phyloP scores from a whole-genome alignment of 2,888 invertebrate genomes.

The Timema podura region DNA sequence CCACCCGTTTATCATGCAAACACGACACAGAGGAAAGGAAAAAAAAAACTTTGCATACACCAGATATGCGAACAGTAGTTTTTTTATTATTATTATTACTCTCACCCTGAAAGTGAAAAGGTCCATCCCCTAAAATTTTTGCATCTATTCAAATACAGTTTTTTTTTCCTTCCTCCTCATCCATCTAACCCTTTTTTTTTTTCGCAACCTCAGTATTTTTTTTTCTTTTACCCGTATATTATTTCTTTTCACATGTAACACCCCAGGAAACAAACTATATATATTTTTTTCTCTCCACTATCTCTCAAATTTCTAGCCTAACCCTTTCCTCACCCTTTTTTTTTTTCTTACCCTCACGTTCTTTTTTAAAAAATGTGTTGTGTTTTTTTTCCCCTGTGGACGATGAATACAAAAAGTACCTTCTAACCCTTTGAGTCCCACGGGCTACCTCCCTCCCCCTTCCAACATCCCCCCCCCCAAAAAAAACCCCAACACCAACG shows the following conservation, averaged over 20 bases:
- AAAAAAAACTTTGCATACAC: constrained; percentile 17
- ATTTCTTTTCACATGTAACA: constrained; percentile 16
- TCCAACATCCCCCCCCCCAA: too few species aligned
- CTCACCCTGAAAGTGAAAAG: constrained; percentile 1
- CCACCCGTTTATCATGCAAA: constrained; percentile 15
- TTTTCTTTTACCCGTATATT: neutral
- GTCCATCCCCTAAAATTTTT: constrained; percentile 15
- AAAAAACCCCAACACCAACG: too few species aligned
- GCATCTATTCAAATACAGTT: constrained; percentile 13
- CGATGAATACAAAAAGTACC: constrained; percentile 7
- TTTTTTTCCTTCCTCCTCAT: neutral
- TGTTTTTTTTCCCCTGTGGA: too few species aligned
- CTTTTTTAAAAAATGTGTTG: too few species aligned
- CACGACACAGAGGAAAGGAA: constrained; percentile 8
- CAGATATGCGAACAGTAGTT: neutral
- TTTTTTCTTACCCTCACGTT: too few species aligned
- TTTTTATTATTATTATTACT: constrained; percentile 14
- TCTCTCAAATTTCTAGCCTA: constrained; percentile 12
- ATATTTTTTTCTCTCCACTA: constrained; percentile 4
- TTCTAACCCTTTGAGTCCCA: constrained; percentile 15
- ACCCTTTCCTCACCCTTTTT: neutral
- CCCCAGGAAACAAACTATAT: constrained; percentile 13
- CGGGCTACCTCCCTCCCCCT: neutral
- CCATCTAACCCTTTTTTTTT: too few species aligned
- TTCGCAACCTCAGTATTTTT: too few species aligned